Evolutionary conservation across 2,888 invertebrate genomes (phyloP), one percentile per base, ranked within the genome.

Genomic region (Isotomurus palustris): DNA sequence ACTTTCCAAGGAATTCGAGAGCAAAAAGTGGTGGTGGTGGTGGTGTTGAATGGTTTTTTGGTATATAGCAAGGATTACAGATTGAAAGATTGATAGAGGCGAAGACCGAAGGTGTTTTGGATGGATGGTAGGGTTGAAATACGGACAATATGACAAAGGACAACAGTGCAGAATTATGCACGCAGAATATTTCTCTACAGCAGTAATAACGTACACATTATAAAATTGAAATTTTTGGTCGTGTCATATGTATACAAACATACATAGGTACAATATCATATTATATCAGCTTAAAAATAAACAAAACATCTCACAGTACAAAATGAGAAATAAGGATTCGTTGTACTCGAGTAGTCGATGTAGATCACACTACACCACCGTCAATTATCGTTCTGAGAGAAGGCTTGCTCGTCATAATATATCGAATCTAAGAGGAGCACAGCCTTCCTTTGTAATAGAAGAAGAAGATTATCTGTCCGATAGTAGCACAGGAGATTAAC

Each of bases 311-410:
- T 32, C n/a, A 51, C 41, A 29, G 38, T 47, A 47, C 29, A 44
- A 45, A 47, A 53, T 47, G 47, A 57, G 58, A 54, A 48, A n/a
- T n/a, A 52, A 55, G 53, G 58, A 64, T 67, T 67, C 67, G 67
- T 67, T 67, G 67, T 67, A 67, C 62, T 64, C 64, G 67, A 64
- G 57, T 56, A 52, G 43, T 56, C 41, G 53, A 53, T 60, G 29
- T 54, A 29, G 38, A 28, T 24, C 32, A n/a, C 48, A 43, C 49
- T 36, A 40, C 22, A 52, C 28, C 40, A 40, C n/a, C n/a, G n/a
- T n/a, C n/a, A n/a, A n/a, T n/a, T n/a, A n/a, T n/a, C n/a, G n/a
- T n/a, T n/a, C n/a, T n/a, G n/a, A n/a, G n/a, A n/a, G n/a, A n/a
- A n/a, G n/a, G n/a, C n/a, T n/a, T n/a, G n/a, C n/a, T n/a, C n/a